Conservation (phyloP, 2,888 invertebrate species). For the Troides aeacus region DNA sequence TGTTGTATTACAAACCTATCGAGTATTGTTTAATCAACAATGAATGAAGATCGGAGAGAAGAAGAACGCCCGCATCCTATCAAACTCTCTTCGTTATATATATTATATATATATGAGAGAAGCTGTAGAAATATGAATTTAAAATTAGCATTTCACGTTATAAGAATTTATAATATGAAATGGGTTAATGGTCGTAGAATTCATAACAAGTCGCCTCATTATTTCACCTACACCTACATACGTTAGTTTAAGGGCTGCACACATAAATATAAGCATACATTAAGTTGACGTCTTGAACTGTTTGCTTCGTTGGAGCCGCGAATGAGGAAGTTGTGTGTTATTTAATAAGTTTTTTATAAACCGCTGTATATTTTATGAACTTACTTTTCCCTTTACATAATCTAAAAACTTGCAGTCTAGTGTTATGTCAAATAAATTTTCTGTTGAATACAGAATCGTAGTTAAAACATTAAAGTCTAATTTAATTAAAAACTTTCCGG, state of each 20-base stretch:
- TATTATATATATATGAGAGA: no score
- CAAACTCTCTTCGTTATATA: no score
- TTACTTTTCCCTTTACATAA: no score
- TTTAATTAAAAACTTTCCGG: no score
- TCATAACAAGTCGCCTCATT: conserved; percentile 19
- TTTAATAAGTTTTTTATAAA: not conserved
- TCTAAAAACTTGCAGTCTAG: no score
- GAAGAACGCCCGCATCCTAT: no score
- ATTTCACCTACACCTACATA: conserved; percentile 12
- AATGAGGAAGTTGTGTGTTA: conserved; percentile 10
- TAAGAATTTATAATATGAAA: conserved; percentile 14
- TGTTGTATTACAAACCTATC: no score
- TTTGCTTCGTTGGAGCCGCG: conserved; percentile 13
- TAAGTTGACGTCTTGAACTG: conserved; percentile 14
- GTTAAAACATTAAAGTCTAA: no score
- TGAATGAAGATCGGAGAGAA: no score
- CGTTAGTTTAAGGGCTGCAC: conserved; percentile 23
- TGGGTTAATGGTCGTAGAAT: conserved; percentile 17
- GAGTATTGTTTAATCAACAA: no score
- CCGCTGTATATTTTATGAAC: not conserved
- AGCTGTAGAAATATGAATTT: not conserved
- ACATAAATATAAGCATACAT: conserved; percentile 21
- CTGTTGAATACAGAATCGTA: no score
- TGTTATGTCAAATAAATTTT: no score
- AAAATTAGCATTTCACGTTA: conserved; percentile 5